Percentiles rank a stretch among this genome's conserved stretches.
Conservation (phyloP, 2,797 vertebrate species). For the Gambusia yucatana region DNA sequence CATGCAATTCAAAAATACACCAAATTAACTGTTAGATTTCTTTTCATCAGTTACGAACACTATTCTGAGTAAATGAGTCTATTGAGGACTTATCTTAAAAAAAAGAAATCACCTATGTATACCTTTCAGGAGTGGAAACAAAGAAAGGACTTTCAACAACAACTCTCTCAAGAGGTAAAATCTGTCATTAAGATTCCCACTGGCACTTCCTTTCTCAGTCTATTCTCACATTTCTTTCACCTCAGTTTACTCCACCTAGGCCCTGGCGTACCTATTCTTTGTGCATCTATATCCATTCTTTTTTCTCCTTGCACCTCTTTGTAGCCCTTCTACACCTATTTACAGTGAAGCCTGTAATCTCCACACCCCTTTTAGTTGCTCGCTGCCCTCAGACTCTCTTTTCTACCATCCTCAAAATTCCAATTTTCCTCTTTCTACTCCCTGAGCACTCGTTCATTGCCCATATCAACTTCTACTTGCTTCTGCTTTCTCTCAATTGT, state of each 20-base stretch:
- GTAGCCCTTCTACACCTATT: conserved; percentile 19
- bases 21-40: not conserved
- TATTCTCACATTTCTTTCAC: conserved; percentile 13
- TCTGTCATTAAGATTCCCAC: conserved; percentile 17
- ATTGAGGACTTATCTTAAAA: not conserved
- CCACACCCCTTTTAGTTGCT: conserved; percentile 20
- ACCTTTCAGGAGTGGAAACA: not conserved
- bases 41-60: not conserved
- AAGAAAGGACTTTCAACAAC: not conserved
- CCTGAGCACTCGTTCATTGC: conserved; percentile 47
- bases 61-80: not conserved
- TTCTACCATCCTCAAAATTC: conserved; percentile 47
- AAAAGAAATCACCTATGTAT: not conserved
- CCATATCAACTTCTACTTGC: conserved; percentile 40
- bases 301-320: conserved; percentile 13
- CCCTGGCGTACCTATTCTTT: conserved; percentile 20
- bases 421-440: conserved; percentile 40
- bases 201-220: conserved; percentile 1
- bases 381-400: conserved; percentile 18
- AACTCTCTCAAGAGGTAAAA: conserved; percentile 4
- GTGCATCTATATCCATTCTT: conserved; percentile 14
- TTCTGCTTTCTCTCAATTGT: conserved; percentile 56
- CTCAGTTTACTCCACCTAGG: not conserved
- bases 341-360: conserved; percentile 9
- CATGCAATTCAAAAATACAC: not conserved